Evolutionary conservation across 2,888 invertebrate genomes (phyloP), one percentile per base, ranked within the genome.

Genomic region (Heliconius ismenius): DNA sequence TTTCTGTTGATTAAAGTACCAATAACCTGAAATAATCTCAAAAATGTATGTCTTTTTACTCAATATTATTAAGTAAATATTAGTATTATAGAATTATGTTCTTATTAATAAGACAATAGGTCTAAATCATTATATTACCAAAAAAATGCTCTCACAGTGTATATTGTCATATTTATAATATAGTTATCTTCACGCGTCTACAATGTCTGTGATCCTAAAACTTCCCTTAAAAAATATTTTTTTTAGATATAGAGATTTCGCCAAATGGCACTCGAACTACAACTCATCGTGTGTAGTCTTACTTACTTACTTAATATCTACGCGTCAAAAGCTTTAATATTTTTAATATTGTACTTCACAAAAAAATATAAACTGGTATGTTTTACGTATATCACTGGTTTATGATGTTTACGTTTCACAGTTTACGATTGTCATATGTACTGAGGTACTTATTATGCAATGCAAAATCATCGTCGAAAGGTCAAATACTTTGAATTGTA

Each of bases 381-480:
- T 62, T 62, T 62, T 26, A n/a, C 1, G 58, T 60, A 62, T 62
- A 62, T 0, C 15, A 60, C 24, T 24, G 24, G 3, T 26, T 58
- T 60, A 26, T 60, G 4, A 24, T 26, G 60, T 60, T 60, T 62
- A 62, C 62, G 15, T 62, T 4, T 28, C 15, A 15, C 7, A 15
- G 26, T 4, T 13, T 60, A 26, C 26, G 26, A 63, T 28, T 63
- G 26, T 28, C 18, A 63, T 7, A 21, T 21, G 9, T 32, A 65
- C 39, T 39, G 10, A 11, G 36, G n/a, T 13, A n/a, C n/a, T 65
- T 65, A 65, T n/a, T 39, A 39, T 70, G 54, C 21, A 70, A 54
- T 70, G 69, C 69, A 70, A 54, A 32, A 54, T 54, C 54, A 70
- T 54, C 28, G 69, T 13, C 32, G 32, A 70, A 70, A 58, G 54